A percentile compares a stretch with the other conserved stretches of the same genome.
Evolutionary conservation across 2,113 vertebrate species (phyloP).

Genomic region (Dicerorhinus sumatrensis): DNA sequence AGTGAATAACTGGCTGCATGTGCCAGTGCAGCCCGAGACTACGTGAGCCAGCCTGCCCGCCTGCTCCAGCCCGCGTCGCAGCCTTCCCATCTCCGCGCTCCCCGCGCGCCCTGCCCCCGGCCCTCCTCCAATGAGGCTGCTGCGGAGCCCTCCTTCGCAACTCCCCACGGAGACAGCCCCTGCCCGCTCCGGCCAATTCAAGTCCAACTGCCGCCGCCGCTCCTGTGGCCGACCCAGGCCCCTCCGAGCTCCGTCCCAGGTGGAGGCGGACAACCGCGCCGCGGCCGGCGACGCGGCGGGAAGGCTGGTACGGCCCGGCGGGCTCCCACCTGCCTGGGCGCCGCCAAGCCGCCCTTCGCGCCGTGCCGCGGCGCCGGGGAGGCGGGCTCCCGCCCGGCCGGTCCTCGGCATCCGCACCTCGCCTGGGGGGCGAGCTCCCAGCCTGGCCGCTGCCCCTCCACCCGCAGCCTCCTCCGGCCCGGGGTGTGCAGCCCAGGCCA

Average conservation of each 20-base stretch:
- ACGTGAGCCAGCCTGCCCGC: neutral
- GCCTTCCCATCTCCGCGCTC: neutral
- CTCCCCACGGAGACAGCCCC: neutral
- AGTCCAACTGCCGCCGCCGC: neutral
- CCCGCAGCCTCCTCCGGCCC: neutral
- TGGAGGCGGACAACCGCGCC: neutral
- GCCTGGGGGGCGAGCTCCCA: neutral
- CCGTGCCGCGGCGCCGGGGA: neutral
- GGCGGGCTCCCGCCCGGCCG: neutral
- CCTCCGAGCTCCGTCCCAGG: neutral
- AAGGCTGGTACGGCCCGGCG: neutral
- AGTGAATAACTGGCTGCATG: neutral
- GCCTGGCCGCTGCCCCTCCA: neutral
- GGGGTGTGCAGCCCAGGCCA: neutral
- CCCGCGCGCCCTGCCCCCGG: neutral
- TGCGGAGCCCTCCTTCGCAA: neutral
- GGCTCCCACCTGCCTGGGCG: neutral
- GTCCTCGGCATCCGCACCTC: neutral
- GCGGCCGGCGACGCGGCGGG: neutral
- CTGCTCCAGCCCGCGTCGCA: neutral
- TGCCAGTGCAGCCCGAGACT: neutral
- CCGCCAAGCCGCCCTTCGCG: neutral
- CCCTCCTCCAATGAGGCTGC: neutral
- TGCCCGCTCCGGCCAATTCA: neutral
- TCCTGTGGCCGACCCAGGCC: neutral